phyloP scores from a whole-genome alignment of 2,797 vertebrate species.

The Vespertilio murinus region DNA sequence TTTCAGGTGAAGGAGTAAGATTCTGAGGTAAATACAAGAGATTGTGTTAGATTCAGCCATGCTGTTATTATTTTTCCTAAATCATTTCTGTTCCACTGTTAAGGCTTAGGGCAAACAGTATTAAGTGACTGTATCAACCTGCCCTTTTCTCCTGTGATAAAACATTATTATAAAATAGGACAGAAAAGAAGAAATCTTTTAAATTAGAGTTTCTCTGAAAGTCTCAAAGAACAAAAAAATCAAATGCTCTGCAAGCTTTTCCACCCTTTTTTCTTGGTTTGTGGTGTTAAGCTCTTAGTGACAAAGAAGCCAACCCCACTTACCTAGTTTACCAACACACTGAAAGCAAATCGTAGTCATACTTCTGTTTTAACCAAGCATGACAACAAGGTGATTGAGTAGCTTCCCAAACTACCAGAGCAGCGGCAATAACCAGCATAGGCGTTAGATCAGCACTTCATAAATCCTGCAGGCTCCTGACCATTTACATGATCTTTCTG shows the following conservation, averaged over 20 bases:
- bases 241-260: conserved; percentile 46
- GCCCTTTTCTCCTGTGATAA: conserved; percentile 44
- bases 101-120: neutral
- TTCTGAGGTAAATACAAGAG: conserved; percentile 16
- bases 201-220: conserved; percentile 46
- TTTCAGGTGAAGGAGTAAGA: conserved; percentile 37
- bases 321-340: conserved; percentile 46
- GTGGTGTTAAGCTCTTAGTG: conserved; percentile 37
- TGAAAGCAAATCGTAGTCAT: neutral
- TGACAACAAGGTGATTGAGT: conserved; percentile 25
- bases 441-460: conserved; percentile 57
- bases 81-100: conserved; percentile 22
- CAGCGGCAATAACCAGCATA: conserved; percentile 35
- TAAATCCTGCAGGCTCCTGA: conserved; percentile 32
- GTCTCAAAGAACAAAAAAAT: conserved; percentile 41
- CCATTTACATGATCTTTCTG: conserved; percentile 68
- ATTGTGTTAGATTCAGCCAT: conserved; percentile 5
- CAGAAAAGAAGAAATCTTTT: conserved; percentile 27
- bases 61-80: conserved; percentile 15
- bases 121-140: conserved; percentile 20
- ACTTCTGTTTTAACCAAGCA: conserved; percentile 60
- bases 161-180: conserved; percentile 54
- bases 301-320: conserved; percentile 3
- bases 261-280: conserved; percentile 39
- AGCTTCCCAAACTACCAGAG: conserved; percentile 67